Evolutionary conservation across 2,888 invertebrate genomes (phyloP).

Genomic region (Mythimna lalbum): DNA sequence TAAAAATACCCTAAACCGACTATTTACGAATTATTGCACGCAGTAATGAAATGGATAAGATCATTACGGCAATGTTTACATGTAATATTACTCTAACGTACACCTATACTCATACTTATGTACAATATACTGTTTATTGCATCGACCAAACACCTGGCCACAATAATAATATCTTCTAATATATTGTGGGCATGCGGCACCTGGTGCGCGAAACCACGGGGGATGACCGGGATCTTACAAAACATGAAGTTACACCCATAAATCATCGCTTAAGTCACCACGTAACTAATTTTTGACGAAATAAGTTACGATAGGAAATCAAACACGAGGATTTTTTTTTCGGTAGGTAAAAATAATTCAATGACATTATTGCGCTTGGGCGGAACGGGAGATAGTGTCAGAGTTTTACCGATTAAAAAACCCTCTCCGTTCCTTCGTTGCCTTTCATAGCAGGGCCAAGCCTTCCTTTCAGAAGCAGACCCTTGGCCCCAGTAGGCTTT

Average conservation of each 20-base stretch:
- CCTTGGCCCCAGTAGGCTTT: no score
- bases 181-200: not conserved
- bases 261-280: not conserved
- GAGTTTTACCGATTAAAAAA: no score
- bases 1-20: no score
- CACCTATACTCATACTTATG: not conserved
- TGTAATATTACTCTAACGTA: not conserved
- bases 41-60: not conserved
- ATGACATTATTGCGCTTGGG: no score
- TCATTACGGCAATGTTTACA: not conserved
- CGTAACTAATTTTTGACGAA: no score
- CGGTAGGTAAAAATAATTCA: no score
- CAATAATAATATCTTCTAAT: constrained; percentile 13
- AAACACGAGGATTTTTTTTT: no score
- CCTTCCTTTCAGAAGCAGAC: no score
- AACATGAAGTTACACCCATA: constrained; percentile 5
- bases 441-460: no score
- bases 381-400: no score
- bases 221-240: not conserved
- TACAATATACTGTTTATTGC: constrained; percentile 7
- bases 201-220: not conserved
- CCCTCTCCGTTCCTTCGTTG: no score
- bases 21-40: not conserved
- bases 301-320: no score
- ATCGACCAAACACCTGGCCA: constrained; percentile 11